A percentile compares a stretch with the other conserved stretches of the same genome.
Evolutionary conservation across 1,140 invertebrate species (phyloP).

Genomic region (Drosophila carrolli): DNA sequence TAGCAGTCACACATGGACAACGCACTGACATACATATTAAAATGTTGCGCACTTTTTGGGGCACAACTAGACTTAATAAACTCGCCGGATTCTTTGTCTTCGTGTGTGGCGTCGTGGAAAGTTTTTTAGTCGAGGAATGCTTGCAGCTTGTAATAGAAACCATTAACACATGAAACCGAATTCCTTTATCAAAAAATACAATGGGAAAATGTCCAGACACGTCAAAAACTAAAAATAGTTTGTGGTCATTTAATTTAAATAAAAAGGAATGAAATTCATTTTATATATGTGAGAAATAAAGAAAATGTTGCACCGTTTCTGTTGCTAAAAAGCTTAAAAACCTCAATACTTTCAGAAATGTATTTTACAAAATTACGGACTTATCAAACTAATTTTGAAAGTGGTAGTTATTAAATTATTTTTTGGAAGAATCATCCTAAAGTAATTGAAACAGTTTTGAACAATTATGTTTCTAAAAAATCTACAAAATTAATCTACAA

Average conservation of each 20-base stretch:
- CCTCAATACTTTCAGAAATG: too few species aligned
- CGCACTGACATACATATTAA: slow-evolving; percentile 69
- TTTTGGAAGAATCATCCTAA: too few species aligned
- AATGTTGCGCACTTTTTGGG: slow-evolving; percentile 72
- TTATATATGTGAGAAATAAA: too few species aligned
- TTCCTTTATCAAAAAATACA: not conserved
- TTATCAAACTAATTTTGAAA: too few species aligned
- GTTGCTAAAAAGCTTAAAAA: too few species aligned
- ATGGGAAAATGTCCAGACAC: slow-evolving; percentile 7
- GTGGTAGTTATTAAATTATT: too few species aligned
- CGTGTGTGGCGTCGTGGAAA: slow-evolving; percentile 39
- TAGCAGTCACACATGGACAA: slow-evolving; percentile 7
- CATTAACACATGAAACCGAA: slow-evolving; percentile 37
- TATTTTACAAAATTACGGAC: too few species aligned
- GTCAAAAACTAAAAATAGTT: not conserved
- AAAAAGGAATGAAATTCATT: not conserved
- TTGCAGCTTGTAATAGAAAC: slow-evolving; percentile 69
- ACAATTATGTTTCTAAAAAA: too few species aligned
- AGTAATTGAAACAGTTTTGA: too few species aligned
- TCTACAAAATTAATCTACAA: not conserved
- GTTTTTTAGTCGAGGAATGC: slow-evolving; percentile 68
- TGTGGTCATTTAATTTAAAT: slow-evolving; percentile 1
- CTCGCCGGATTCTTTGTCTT: slow-evolving; percentile 45
- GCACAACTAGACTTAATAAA: slow-evolving; percentile 74
- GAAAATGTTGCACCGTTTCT: too few species aligned